Conservation (phyloP, 2,797 vertebrate species). For the Argya squamiceps region DNA sequence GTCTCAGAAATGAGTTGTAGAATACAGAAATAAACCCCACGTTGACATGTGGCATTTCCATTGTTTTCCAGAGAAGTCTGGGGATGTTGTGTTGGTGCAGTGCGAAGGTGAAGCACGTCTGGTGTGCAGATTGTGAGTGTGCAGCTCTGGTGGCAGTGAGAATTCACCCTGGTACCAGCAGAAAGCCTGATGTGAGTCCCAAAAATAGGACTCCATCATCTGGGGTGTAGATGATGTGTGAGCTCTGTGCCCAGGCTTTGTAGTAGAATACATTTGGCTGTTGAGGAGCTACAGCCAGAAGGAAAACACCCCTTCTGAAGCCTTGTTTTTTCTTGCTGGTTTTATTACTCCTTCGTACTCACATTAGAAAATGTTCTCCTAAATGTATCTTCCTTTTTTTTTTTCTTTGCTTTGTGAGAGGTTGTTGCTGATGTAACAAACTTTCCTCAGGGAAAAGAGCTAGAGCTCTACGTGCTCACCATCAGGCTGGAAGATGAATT, state of each 20-base stretch:
- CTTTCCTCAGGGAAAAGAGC: not conserved
- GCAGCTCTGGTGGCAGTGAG: not conserved
- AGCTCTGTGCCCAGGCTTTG: not conserved
- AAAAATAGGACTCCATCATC: not conserved
- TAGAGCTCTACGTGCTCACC: fast-evolving
- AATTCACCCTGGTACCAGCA: not conserved
- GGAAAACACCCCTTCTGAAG: not conserved
- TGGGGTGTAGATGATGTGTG: not conserved
- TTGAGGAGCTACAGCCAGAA: not conserved
- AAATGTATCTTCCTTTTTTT: not conserved
- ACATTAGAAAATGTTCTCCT: not conserved
- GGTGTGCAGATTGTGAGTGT: not conserved
- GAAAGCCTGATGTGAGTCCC: not conserved
- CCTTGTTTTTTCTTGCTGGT: not conserved
- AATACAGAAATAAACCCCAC: not conserved
- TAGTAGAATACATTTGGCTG: not conserved
- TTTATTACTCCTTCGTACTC: not conserved
- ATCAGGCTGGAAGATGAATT: not conserved
- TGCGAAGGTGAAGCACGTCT: not conserved
- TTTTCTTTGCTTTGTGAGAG: not conserved
- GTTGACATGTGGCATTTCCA: not conserved
- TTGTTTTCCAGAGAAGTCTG: not conserved
- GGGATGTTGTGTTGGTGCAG: not conserved
- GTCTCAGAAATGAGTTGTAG: not conserved
- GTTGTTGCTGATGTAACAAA: not conserved